Evolutionary conservation across 2,888 invertebrate genomes (phyloP).

Genomic region (Ariolimax columbianus): DNA sequence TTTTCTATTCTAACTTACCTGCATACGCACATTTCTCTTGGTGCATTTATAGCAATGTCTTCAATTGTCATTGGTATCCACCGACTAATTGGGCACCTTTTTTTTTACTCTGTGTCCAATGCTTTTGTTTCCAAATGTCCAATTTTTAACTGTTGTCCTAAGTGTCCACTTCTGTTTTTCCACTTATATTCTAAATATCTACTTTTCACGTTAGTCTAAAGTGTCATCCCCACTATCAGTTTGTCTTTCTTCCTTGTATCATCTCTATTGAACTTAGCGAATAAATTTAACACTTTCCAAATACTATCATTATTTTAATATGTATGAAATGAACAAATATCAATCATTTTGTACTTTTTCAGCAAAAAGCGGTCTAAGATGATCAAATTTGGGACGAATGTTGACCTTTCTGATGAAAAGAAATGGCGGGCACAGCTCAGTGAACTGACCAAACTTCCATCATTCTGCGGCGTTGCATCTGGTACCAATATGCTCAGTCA

Average conservation of each 20-base stretch:
- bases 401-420: constrained; percentile 97
- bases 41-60: no score
- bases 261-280: no score
- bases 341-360: not conserved
- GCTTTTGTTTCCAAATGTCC: no score
- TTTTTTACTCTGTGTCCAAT: no score
- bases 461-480: constrained; percentile 97
- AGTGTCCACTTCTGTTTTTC: not conserved
- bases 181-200: not conserved
- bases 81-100: no score
- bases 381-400: constrained; percentile 96
- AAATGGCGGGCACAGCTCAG: constrained; percentile 96
- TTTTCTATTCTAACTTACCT: no score
- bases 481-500: constrained; percentile 99
- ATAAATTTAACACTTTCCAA: no score
- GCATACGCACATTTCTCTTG: no score
- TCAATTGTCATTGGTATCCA: no score
- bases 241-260: not conserved
- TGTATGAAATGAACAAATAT: no score
- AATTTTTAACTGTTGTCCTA: not conserved
- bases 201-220: not conserved
- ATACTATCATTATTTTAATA: no score
- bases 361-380: constrained; percentile 68
- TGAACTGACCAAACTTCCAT: constrained; percentile 96
- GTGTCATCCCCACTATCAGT: not conserved